phyloP scores from a whole-genome alignment of 2,113 vertebrate genomes.

The Symphodus melops region DNA sequence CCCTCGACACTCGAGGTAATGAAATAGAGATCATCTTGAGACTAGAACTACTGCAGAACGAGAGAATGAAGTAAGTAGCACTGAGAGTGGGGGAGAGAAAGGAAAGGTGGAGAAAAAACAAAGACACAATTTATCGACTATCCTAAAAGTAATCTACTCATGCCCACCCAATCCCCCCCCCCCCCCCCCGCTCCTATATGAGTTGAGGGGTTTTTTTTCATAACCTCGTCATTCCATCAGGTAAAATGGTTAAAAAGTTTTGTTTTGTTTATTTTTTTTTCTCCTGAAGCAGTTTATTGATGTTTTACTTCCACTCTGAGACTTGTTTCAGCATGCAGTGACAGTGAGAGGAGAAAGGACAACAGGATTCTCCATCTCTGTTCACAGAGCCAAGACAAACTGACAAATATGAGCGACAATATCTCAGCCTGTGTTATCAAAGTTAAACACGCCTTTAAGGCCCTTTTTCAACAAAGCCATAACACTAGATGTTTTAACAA shows the following conservation, averaged over 20 bases:
- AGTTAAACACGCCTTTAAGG: conserved; percentile 7
- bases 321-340: neutral
- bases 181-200: neutral
- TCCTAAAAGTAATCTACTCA: neutral
- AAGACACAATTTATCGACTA: neutral
- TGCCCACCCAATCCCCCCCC: neutral
- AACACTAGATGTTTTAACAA: conserved; percentile 13
- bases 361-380: neutral
- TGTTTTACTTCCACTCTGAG: neutral
- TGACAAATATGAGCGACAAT: conserved; percentile 32
- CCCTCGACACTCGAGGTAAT: neutral
- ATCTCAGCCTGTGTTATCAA: conserved; percentile 19
- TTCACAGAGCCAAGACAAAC: neutral
- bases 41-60: neutral
- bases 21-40: neutral
- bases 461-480: conserved; percentile 17
- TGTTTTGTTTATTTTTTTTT: no score
- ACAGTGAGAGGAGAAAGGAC: conserved; percentile 7
- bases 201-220: neutral
- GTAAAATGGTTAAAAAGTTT: neutral
- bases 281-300: neutral
- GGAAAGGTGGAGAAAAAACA: neutral
- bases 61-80: neutral
- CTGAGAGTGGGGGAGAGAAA: neutral
- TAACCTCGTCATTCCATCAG: neutral